Conservation (phyloP, 2,888 invertebrate genomes). For the Abscondita cerata region DNA sequence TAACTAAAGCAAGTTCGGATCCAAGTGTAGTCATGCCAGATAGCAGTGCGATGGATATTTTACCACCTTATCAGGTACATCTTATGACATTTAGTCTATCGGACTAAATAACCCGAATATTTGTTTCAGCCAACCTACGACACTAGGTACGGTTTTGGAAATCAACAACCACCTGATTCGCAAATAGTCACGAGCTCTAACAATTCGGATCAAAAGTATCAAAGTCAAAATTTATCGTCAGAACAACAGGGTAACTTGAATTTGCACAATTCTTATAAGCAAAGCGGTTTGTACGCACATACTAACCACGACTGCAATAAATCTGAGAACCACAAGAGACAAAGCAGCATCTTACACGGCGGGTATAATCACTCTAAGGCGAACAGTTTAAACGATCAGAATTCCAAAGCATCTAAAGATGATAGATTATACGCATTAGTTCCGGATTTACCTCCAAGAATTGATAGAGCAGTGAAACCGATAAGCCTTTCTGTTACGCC, state of each 20-base stretch:
- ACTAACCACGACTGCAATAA: conserved; percentile 44
- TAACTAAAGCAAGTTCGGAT: conserved; percentile 87
- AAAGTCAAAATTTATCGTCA: conserved; percentile 48
- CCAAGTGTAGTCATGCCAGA: conserved; percentile 95
- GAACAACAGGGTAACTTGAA: conserved; percentile 50
- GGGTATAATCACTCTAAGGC: conserved; percentile 52
- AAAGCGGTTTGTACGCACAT: conserved; percentile 41
- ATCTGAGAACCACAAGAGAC: conserved; percentile 54
- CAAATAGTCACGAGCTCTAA: conserved; percentile 43
- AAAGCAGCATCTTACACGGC: conserved; percentile 55
- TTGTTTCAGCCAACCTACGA: conserved; percentile 55
- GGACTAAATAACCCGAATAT: neutral
- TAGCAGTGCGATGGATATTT: conserved; percentile 74
- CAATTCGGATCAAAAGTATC: conserved; percentile 51
- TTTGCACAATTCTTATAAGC: conserved; percentile 46
- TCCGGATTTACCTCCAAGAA: conserved; percentile 85
- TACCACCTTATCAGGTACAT: conserved; percentile 87
- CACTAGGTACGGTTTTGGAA: conserved; percentile 55
- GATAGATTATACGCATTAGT: conserved; percentile 60
- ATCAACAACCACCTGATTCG: conserved; percentile 38
- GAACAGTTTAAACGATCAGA: conserved; percentile 51
- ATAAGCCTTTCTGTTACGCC: conserved; percentile 61
- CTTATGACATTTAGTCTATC: neutral
- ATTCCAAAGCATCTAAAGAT: conserved; percentile 48
- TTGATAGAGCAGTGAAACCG: conserved; percentile 81